Base-by-base conservation (phyloP, 2,113 vertebrate genomes). In the Proterorhinus semilunaris region DNA sequence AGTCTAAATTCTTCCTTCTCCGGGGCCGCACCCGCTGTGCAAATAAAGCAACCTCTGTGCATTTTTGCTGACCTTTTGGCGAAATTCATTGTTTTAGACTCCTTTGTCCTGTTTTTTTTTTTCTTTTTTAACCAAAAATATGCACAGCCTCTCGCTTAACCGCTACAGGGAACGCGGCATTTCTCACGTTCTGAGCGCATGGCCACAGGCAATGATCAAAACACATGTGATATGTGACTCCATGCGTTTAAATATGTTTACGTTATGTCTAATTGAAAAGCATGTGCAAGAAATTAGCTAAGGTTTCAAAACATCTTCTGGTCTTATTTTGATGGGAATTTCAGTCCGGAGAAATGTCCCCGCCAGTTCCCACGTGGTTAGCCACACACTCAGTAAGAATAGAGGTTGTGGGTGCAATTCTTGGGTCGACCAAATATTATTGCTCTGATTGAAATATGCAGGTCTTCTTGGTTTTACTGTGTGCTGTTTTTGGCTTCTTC, bases 281-380 rank as follows among this genome's bases (percentile, higher is more conserved):
- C 86, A 88, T 77, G 72, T 86, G 83, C 66, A 43, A 74, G 75
- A 83, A 82, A 85, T 86, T 81, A 83, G 49, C 66, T 4, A 44
- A 75, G 69, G 65, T 80, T 86, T 83, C 52, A 76, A 85, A 90
- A 89, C 65, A 85, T 76, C 73, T 78, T 72, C 55, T 36, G 49
- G 78, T 52, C 65, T 79, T 55, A 83, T 80, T 88, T 80, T 50
- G 82, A 79, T 69, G 12, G 54, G 45, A 81, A 78, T 81, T 79
- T 82, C 52, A 65, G 50, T 27, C 5, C 9, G 10, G 3, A 17
- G 17, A 55, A 27, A 27, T 27, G 10, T 55, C 10, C 9, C 53
- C n/a, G n/a, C n/a, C 10, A 36, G 27, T 36, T 36, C 27, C 27
- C 27, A 5, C 27, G 17, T 11, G 53, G 53, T 53, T 53, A 10